These are phyloP conservation scores for Ochotona princeps DNA, from an alignment of 2,113 vertebrate species.

Conservation along the genomic window DNA sequence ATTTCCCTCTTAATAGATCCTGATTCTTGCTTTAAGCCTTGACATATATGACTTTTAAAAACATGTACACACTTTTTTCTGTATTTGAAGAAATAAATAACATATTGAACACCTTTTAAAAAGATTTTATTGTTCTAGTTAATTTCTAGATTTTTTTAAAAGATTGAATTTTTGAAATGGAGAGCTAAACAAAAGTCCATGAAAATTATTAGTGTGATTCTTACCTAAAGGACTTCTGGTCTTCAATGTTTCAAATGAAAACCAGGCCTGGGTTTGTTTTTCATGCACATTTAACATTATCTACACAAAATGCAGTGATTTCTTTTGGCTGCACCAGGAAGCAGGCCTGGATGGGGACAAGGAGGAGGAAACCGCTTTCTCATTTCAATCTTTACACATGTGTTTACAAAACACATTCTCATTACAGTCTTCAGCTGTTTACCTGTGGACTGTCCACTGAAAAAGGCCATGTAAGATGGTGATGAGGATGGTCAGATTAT, in stretches of 20 bases:
- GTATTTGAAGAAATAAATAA: background rate
- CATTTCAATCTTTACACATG: no score
- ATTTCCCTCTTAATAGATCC: conserved; percentile 13
- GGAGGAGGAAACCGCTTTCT: background rate
- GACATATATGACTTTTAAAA: conserved; percentile 59
- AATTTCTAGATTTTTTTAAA: background rate
- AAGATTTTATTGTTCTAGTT: background rate
- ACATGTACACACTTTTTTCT: conserved; percentile 50
- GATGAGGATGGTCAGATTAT: no score
- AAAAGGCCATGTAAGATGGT: no score
- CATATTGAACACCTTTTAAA: background rate
- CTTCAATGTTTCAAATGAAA: no score
- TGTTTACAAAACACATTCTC: no score
- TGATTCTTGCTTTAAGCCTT: conserved; percentile 1
- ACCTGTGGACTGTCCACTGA: no score
- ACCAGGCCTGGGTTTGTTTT: no score
- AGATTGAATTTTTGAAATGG: background rate
- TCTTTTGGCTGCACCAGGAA: background rate
- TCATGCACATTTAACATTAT: background rate
- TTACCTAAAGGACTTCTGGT: background rate
- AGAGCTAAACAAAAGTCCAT: background rate
- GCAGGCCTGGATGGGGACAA: background rate
- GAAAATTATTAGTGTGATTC: background rate
- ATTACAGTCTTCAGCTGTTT: no score
- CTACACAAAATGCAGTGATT: background rate